Base-by-base conservation (phyloP, 2,888 invertebrate species). In the Quadroppia sp. region DNA sequence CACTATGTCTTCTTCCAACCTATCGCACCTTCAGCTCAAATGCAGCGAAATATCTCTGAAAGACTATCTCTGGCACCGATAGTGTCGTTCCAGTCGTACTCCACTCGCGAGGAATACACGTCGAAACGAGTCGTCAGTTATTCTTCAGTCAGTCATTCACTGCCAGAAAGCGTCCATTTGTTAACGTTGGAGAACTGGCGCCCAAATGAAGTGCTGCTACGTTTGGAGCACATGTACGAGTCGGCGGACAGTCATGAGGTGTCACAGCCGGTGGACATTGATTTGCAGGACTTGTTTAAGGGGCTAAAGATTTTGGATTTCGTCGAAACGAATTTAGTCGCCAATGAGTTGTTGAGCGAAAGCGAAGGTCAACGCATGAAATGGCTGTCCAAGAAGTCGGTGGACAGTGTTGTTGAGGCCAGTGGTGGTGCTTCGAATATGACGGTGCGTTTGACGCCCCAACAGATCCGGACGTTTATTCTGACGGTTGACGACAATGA, bases 391-490 rank as follows among this genome's bases (percentile, higher is more conserved):
- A 72, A 67, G n/a, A 15, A 73, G 28, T 42, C 7, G 1, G 4
- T 7, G 0, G 36, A n/a, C n/a, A n/a, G n/a, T n/a, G n/a, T n/a
- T n/a, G n/a, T n/a, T n/a, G 28, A 53, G 23, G 28, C 9, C 23
- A 53, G 23, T 9, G 11, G 30, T 9, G 20, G 61, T 32, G 75
- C 73, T 11, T 69, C 48, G 13, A 40, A 72, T 61, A 23, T 77
- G 6, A 74, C 64, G 45, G 72, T 77, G n/a, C 72, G 45, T 2
- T 42, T 77, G 1, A 71, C 72, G 23, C 77, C 77, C 1, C 77
- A 77, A 77, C 74, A 77, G 70, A 77, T 77, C 20, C 75, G 77
- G 48, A 77, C 77, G 53, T 76, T 77, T 48, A 75, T 77, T 53
- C 71, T 71, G 1, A 69, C 69, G 1, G 6, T 69, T 40, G 69